Percentiles rank a stretch among this genome's conserved stretches.
Evolutionary conservation across 2,888 invertebrate species (phyloP).

Genomic region (Diaprepes abbreviatus): DNA sequence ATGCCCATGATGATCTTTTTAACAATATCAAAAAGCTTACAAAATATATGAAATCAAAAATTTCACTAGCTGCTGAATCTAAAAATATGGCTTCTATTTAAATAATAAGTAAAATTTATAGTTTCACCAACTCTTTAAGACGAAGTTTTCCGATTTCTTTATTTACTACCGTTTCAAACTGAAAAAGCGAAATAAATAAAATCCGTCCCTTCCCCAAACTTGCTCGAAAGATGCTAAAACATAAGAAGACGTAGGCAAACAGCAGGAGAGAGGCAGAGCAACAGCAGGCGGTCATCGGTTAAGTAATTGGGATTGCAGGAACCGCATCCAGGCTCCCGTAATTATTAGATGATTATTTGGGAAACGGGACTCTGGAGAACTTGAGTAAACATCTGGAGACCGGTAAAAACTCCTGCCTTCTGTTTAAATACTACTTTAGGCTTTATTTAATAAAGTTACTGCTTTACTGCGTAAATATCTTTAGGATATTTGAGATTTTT

Average conservation of each 20-base stretch:
- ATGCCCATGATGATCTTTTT: too few species aligned
- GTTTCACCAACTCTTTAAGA: too few species aligned
- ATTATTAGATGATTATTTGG: constrained; percentile 61
- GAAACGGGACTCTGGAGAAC: constrained; percentile 49
- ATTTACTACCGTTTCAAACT: too few species aligned
- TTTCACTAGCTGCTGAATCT: too few species aligned
- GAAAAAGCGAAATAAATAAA: constrained; percentile 27
- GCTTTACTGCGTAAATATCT: constrained; percentile 30
- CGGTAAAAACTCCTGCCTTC: constrained; percentile 48
- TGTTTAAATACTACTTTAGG: constrained; percentile 47
- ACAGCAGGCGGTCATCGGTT: constrained; percentile 64
- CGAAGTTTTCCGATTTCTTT: too few species aligned
- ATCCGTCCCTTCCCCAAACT: constrained; percentile 41
- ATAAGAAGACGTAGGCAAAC: constrained; percentile 64
- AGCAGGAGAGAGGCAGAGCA: constrained; percentile 45
- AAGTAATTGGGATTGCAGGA: constrained; percentile 65
- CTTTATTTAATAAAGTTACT: constrained; percentile 44
- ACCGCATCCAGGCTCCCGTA: constrained; percentile 55
- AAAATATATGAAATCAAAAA: too few species aligned
- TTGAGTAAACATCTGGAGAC: constrained; percentile 49
- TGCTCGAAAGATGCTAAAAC: constrained; percentile 52
- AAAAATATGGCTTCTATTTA: too few species aligned
- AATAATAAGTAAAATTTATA: too few species aligned
- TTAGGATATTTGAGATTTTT: constrained; percentile 21
- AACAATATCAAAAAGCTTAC: too few species aligned